Percentiles rank a stretch among this genome's conserved stretches.
Conservation (phyloP, 2,797 vertebrate genomes). For the Pagetopsis macropterus region DNA sequence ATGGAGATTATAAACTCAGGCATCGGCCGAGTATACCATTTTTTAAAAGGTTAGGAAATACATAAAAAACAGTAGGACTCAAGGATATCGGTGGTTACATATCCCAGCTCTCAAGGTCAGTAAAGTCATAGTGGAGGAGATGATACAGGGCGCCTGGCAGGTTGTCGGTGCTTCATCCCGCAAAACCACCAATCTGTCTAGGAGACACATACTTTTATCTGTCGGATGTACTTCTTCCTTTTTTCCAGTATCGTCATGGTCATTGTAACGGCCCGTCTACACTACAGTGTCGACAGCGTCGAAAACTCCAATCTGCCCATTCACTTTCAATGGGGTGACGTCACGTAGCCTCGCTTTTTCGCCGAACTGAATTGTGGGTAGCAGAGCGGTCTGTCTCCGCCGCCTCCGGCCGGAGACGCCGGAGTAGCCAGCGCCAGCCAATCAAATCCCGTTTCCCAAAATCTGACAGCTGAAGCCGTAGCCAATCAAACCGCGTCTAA, state of each 20-base stretch:
- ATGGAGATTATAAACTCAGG: constrained; percentile 77
- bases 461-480: too few relatives aligned
- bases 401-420: too few relatives aligned
- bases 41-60: constrained; percentile 80
- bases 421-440: too few relatives aligned
- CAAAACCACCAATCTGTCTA: constrained; percentile 12
- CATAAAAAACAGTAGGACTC: constrained; percentile 68
- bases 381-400: too few relatives aligned
- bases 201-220: constrained; percentile 27
- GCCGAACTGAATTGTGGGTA: too few relatives aligned
- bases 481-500: too few relatives aligned
- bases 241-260: constrained; percentile 22
- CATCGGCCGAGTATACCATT: constrained; percentile 57
- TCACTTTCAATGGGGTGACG: too few relatives aligned
- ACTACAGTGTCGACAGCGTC: too few relatives aligned
- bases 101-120: constrained; percentile 67
- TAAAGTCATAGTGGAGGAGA: constrained; percentile 53
- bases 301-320: too few relatives aligned
- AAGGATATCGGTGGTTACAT: constrained; percentile 67
- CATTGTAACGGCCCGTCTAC: too few relatives aligned
- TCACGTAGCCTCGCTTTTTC: too few relatives aligned
- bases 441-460: too few relatives aligned
- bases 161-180: constrained; percentile 45
- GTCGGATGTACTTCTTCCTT: constrained; percentile 34
- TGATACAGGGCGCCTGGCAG: constrained; percentile 29